Evolutionary conservation across 2,113 vertebrate genomes (phyloP).

Genomic region (Pantherophis guttatus): DNA sequence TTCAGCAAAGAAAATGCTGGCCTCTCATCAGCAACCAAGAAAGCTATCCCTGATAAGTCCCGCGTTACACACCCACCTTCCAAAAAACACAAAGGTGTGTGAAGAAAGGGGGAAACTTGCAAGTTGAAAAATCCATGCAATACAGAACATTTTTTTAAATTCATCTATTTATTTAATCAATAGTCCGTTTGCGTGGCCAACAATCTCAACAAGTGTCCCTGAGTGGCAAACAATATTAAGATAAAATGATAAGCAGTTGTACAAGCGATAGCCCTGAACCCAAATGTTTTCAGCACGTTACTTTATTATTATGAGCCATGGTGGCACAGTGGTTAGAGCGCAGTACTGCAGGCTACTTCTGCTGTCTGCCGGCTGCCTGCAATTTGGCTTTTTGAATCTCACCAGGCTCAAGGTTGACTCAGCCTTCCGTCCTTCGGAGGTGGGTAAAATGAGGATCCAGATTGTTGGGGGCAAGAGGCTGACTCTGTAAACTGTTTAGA

Average conservation of each 20-base stretch:
- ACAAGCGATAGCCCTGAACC: neutral
- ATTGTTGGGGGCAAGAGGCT: no score
- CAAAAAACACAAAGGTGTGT: constrained; percentile 72
- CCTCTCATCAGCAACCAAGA: constrained; percentile 59
- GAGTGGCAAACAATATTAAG: neutral
- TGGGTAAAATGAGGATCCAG: no score
- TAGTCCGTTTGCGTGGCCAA: neutral
- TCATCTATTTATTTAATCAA: neutral
- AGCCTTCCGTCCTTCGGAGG: no score
- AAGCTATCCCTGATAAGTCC: constrained; percentile 53
- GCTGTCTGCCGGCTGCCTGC: no score
- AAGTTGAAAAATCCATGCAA: neutral
- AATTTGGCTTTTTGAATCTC: no score
- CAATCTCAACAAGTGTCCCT: neutral
- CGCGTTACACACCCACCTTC: constrained; percentile 56
- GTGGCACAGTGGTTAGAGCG: no score
- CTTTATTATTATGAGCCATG: neutral
- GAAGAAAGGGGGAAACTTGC: neutral
- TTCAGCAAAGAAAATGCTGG: constrained; percentile 77
- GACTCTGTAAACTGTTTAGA: no score
- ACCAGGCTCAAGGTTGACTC: no score
- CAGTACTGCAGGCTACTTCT: no score
- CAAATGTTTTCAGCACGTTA: neutral
- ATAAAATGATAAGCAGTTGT: neutral
- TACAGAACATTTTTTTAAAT: neutral